Conservation (phyloP, 2,113 vertebrate genomes). For the Heptranchias perlo region DNA sequence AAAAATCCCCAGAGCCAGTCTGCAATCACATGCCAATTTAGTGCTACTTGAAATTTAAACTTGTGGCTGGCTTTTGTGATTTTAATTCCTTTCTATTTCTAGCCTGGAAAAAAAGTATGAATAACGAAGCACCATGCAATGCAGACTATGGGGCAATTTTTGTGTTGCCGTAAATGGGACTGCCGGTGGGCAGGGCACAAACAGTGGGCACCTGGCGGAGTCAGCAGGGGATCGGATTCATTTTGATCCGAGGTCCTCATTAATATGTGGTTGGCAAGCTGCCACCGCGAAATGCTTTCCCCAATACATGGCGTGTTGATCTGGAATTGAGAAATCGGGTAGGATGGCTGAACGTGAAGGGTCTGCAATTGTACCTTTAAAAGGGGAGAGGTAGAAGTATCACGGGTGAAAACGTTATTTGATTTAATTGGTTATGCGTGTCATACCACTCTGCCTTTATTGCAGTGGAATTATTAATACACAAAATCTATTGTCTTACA, state of each 20-base stretch:
- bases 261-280: not conserved
- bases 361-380: not conserved
- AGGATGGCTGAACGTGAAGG: not conserved
- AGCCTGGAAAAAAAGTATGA: not conserved
- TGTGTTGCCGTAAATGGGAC: not conserved
- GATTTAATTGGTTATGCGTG: not conserved
- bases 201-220: not conserved
- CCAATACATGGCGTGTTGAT: not conserved
- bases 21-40: not conserved
- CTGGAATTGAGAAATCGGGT: not conserved
- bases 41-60: not conserved
- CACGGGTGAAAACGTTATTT: not conserved
- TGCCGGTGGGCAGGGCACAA: not conserved
- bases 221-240: not conserved
- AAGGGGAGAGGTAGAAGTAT: not conserved
- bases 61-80: not conserved
- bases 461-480: not conserved
- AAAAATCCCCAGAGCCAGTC: not conserved
- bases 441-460: not conserved
- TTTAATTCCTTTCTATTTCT: not conserved
- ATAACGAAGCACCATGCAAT: not conserved
- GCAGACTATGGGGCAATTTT: no score
- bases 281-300: not conserved
- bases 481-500: not conserved
- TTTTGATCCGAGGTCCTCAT: not conserved